A percentile compares a stretch with the other conserved stretches of the same genome.
phyloP scores from a whole-genome alignment of 2,113 vertebrate species.

The Dipodomys merriami region DNA sequence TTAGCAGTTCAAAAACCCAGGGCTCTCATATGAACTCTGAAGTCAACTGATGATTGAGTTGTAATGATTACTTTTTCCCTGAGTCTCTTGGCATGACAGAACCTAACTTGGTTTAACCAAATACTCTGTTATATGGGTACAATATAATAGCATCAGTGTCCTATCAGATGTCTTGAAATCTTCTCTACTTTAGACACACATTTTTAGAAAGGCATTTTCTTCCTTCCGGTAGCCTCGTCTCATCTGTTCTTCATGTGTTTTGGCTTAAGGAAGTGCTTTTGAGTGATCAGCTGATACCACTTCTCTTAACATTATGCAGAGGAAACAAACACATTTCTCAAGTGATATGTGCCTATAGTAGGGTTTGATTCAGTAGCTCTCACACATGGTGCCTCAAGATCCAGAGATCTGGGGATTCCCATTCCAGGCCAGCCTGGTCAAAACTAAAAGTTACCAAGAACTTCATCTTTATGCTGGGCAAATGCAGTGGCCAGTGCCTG shows the following conservation, averaged over 20 bases:
- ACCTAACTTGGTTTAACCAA: background rate
- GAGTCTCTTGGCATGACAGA: background rate
- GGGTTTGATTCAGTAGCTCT: background rate
- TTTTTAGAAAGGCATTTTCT: too few species aligned
- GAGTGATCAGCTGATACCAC: background rate
- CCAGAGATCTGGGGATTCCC: too few species aligned
- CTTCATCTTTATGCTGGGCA: too few species aligned
- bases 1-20: background rate
- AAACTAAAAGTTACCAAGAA: too few species aligned
- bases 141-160: background rate
- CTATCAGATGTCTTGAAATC: background rate
- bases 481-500: too few species aligned
- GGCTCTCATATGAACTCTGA: background rate
- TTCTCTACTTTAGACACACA: too few species aligned
- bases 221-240: background rate
- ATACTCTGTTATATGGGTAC: background rate
- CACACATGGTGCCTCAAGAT: too few species aligned
- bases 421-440: too few species aligned
- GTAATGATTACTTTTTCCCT: background rate
- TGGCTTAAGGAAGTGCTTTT: slow-evolving; percentile 17
- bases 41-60: background rate
- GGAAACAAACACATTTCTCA: background rate
- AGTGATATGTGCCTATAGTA: slow-evolving; percentile 19
- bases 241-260: slow-evolving; percentile 35
- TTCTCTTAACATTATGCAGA: slow-evolving; percentile 33